A percentile compares a stretch with the other conserved stretches of the same genome.
Conservation (phyloP, 2,888 invertebrate genomes). For the Rugalucina vietnamica region DNA sequence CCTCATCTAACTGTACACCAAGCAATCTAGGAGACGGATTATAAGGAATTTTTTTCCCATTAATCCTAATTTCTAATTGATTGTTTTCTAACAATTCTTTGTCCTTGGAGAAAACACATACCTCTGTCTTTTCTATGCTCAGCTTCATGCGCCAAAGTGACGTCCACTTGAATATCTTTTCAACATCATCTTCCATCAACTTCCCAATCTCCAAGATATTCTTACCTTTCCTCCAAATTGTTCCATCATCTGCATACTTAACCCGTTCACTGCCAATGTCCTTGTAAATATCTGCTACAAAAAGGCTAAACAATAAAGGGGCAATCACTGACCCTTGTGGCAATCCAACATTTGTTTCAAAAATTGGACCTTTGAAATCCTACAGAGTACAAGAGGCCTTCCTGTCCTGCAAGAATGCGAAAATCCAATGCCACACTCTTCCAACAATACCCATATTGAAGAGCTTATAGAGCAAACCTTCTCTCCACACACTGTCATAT, state of each 20-base stretch:
- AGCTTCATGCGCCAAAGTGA: not conserved
- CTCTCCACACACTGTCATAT: constrained; percentile 33
- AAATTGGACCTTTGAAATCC: not conserved
- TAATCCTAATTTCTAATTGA: not conserved
- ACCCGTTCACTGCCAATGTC: constrained; percentile 5
- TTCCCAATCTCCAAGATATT: not conserved
- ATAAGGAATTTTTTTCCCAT: not conserved
- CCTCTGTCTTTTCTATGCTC: not conserved
- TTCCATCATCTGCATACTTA: constrained; percentile 15
- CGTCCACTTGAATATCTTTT: not conserved
- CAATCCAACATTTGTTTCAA: constrained; percentile 8
- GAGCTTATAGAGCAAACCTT: constrained; percentile 29
- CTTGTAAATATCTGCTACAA: not conserved
- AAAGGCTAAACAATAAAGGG: not conserved
- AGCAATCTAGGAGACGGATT: not conserved
- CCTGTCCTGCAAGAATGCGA: constrained; percentile 15
- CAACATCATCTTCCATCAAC: not conserved
- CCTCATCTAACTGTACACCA: not conserved
- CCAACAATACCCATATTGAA: constrained; percentile 14
- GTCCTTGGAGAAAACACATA: not conserved
- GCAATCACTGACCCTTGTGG: constrained; percentile 13
- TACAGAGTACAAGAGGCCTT: not conserved
- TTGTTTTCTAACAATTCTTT: not conserved
- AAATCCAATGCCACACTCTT: constrained; percentile 10
- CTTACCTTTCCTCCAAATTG: not conserved